phyloP scores from a whole-genome alignment of 2,797 vertebrate species.

The Pantherophis alleghaniensis region DNA sequence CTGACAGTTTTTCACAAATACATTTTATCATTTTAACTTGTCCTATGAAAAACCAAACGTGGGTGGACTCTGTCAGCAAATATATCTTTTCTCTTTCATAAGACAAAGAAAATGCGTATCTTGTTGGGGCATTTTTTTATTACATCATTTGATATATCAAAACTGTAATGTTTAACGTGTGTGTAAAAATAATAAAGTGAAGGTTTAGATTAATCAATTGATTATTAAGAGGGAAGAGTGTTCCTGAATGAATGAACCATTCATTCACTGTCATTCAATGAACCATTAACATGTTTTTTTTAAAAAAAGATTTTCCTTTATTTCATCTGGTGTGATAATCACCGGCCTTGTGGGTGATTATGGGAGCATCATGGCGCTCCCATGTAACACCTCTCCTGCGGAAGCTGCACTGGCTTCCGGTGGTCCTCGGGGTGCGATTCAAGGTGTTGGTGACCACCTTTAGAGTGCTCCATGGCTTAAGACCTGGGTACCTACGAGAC shows the following conservation, averaged over 20 bases:
- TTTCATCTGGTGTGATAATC: background rate
- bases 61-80: background rate
- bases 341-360: too few species aligned
- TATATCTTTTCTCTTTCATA: conserved; percentile 57
- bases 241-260: background rate
- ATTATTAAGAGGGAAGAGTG: background rate
- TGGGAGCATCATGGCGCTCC: too few species aligned
- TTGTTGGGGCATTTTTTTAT: conserved; percentile 71
- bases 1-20: conserved; percentile 45
- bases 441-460: too few species aligned
- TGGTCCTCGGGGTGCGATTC: too few species aligned
- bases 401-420: too few species aligned
- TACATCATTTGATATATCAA: conserved; percentile 65
- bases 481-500: too few species aligned
- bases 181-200: conserved; percentile 41
- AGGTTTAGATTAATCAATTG: conserved; percentile 32
- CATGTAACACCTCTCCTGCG: too few species aligned
- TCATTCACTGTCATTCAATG: background rate
- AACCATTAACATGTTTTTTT: conserved; percentile 4
- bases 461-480: too few species aligned
- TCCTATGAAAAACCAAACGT: conserved; percentile 45
- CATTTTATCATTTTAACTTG: conserved; percentile 48
- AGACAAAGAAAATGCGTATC: conserved; percentile 38
- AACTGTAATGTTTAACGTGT: conserved; percentile 66
- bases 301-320: background rate